phyloP scores from a whole-genome alignment of 2,797 vertebrate genomes.

The Otolemur crassicaudatus region DNA sequence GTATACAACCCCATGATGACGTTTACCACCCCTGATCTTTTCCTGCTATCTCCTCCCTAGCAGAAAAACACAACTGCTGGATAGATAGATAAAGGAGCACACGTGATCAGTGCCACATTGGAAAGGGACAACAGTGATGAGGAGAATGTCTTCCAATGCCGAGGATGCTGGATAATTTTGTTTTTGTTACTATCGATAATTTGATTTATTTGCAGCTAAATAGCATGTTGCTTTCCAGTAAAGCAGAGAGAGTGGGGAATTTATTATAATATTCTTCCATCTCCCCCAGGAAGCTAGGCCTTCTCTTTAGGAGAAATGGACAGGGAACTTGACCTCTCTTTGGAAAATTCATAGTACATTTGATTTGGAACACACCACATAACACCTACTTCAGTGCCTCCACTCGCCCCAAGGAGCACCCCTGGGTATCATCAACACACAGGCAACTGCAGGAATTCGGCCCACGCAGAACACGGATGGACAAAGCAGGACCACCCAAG shows the following conservation, averaged over 20 bases:
- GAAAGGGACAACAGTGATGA: neutral
- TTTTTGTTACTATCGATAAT: neutral
- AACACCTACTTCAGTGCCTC: neutral
- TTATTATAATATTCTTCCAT: neutral
- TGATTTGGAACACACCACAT: neutral
- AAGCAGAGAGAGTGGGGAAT: neutral
- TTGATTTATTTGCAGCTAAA: neutral
- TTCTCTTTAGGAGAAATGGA: constrained; percentile 15
- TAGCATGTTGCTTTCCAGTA: neutral
- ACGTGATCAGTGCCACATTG: neutral
- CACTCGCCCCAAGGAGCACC: neutral
- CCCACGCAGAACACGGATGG: neutral
- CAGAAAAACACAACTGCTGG: neutral
- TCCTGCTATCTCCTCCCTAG: neutral
- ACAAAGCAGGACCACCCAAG: constrained; percentile 45
- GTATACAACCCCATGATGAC: neutral
- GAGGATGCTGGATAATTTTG: neutral
- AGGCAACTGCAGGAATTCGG: constrained; percentile 8
- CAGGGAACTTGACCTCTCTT: neutral
- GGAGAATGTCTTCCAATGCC: neutral
- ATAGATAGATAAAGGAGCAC: neutral
- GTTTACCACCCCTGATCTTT: neutral
- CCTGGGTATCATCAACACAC: neutral
- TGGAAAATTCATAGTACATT: neutral
- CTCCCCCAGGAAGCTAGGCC: neutral